Base-by-base conservation (phyloP, 1,140 invertebrate genomes). In the Drosophila albomicans region DNA sequence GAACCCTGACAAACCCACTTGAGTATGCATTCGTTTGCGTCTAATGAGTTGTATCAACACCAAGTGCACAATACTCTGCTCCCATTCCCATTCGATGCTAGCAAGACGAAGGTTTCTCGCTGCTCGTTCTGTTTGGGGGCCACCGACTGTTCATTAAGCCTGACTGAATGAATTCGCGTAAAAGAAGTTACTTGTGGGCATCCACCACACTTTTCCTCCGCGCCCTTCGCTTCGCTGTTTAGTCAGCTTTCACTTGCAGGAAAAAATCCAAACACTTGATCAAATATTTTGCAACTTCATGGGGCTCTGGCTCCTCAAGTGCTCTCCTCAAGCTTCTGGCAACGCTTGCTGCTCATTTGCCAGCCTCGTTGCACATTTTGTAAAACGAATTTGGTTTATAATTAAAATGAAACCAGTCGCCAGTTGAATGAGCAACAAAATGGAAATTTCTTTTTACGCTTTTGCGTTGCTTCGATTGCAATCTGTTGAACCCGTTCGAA, bases 231-330 rank as follows among this genome's bases (percentile, higher is more conserved):
- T 16, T 32, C 7, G 8, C 32, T 72, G 69, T 66, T 73, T 77
- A 73, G 73, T 16, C 51, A 62, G 75, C 82, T 65, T 87, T 87
- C 82, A 82, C 65, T 88, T 80, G 82, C 84, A 87, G 81, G 6
- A 54, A 81, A 77, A 78, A 75, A 41, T 69, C 35, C 79, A 80
- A 88, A 81, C 85, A 88, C 84, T 88, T 88, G 84, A 88, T 88
- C 84, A 88, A 88, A 88, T 88, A 88, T 88, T 88, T 88, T 88
- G 84, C 84, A 88, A 88, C 84, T 88, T 88, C 85, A 88, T 88
- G 80, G 80, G 49, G 75, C 77, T 72, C 67, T 54, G 38, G 70
- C 66, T 78, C 8, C 63, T 88, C 73, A 78, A 88, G 84, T 78
- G 67, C 46, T 71, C 11, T 5, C 32, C n/a, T 5, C 32, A 7